Base-by-base conservation (phyloP, 2,888 invertebrate species). In the Physocephala rufipes region DNA sequence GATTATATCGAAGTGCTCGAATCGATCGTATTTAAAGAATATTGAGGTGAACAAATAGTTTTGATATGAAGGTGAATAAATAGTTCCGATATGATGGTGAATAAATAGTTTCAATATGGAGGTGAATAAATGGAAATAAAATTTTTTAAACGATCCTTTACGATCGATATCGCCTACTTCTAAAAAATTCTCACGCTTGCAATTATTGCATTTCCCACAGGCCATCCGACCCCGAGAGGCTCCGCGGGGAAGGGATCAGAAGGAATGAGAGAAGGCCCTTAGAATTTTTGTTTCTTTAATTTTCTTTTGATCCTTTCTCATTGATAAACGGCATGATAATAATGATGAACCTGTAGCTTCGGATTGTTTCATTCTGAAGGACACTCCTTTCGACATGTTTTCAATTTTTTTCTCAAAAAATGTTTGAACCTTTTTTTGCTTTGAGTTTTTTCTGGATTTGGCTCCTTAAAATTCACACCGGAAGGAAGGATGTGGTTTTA, bases 401-500 rank as follows among this genome's bases (percentile, higher is more conserved):
- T 45, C 12, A 21, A 2, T 21, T 7, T 26, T 55, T 55, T 3
- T 63, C 19, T 36, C 12, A 53, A n/a, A n/a, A n/a, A n/a, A n/a
- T n/a, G n/a, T n/a, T n/a, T n/a, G n/a, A n/a, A n/a, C n/a, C n/a
- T n/a, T 12, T 53, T 21, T 19, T 24, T 36, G 28, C 30, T 15
- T 30, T 9, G 12, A 26, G 28, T 28, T n/a, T 15, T 51, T 66
- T 59, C 49, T 28, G 16, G 51, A 49, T 68, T 49, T 66, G 5
- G 28, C 2, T 36, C n/a, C 36, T 55, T 36, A 21, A 1, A 63
- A 15, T 65, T 63, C 67, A 63, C 59, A 66, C 69, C 72, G 74
- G 74, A 74, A 74, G 74, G 65, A 72, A 47, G 70, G 69, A 70
- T 72, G 67, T 72, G 74, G 72, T 74, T 71, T 68, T 68, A 68